Conservation (phyloP, 2,113 vertebrate species). For the Psittacula cyanocephala region DNA sequence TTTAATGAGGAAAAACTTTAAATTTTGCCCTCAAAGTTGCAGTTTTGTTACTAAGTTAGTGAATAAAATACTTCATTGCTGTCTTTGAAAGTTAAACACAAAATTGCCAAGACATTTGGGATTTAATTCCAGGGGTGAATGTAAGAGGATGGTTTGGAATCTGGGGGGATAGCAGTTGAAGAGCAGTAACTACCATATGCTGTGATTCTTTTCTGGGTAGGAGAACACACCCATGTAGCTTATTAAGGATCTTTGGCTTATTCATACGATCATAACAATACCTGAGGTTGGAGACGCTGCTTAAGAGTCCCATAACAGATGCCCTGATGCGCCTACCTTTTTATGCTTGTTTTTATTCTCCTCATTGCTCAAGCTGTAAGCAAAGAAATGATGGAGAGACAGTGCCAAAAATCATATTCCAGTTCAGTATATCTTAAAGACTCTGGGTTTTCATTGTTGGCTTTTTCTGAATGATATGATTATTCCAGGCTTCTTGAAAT, state of each 20-base stretch:
- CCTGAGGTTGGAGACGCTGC: not conserved
- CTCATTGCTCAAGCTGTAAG: not conserved
- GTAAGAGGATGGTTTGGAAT: not conserved
- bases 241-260: not conserved
- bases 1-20: not conserved
- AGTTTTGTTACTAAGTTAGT: not conserved
- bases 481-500: not conserved
- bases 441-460: not conserved
- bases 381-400: not conserved
- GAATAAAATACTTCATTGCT: not conserved
- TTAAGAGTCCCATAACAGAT: not conserved
- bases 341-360: not conserved
- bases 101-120: not conserved
- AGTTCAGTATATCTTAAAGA: not conserved
- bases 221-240: not conserved
- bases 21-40: not conserved
- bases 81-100: not conserved
- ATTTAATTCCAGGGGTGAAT: not conserved
- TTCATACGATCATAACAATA: not conserved
- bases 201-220: not conserved
- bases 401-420: not conserved
- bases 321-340: not conserved
- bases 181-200: not conserved
- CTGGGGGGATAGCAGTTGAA: not conserved
- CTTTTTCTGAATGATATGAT: not conserved